phyloP scores from a whole-genome alignment of 2,113 vertebrate species.

The Ceuthmochares aereus region DNA sequence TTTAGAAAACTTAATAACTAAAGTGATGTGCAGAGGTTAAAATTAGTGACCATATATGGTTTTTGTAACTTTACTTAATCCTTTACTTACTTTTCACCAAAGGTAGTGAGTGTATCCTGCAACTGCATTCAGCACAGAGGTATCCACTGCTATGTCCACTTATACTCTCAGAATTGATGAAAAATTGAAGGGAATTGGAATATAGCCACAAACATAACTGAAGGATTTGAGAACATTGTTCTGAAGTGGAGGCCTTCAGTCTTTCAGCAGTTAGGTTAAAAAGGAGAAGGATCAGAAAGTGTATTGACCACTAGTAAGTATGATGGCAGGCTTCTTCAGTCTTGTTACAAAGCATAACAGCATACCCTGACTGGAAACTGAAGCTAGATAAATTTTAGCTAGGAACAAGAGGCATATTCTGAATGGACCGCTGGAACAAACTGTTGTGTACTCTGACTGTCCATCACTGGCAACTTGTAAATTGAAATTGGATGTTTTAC shows the following conservation, averaged over 20 bases:
- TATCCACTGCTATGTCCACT: neutral
- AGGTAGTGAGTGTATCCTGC: no score
- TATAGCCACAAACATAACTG: neutral
- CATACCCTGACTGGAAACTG: neutral
- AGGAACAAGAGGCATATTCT: neutral
- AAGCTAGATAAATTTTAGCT: neutral
- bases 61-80: neutral
- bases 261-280: neutral
- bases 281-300: neutral
- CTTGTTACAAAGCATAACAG: neutral
- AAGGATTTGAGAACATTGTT: neutral
- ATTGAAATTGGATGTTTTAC: neutral
- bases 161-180: neutral
- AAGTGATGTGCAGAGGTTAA: neutral
- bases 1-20: neutral
- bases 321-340: neutral
- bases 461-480: neutral
- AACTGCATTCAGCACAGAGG: neutral
- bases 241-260: neutral
- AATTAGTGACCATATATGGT: neutral
- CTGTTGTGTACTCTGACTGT: neutral
- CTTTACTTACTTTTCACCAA: no score
- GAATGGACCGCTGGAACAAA: neutral
- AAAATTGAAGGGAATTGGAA: neutral
- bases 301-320: neutral